Percentiles rank a stretch among this genome's conserved stretches.
Conservation (phyloP, 2,113 vertebrate genomes). For the Esox niger region DNA sequence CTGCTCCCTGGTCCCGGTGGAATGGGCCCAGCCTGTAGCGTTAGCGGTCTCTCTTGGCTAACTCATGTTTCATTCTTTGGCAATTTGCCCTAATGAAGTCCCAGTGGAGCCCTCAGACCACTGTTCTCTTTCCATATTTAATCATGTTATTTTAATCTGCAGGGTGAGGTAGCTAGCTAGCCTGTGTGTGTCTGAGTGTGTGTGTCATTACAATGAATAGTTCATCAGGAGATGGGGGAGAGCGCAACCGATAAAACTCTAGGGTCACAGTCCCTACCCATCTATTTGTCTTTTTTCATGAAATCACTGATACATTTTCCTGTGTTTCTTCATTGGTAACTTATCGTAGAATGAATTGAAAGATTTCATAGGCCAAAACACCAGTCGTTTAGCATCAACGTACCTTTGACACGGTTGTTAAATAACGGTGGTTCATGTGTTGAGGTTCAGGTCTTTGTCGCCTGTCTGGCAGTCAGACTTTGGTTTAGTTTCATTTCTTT, state of each 20-base stretch:
- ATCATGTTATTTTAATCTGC: conserved; percentile 91
- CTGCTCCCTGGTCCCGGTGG: conserved; percentile 77
- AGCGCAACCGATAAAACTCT: not conserved
- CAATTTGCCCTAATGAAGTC: conserved; percentile 99
- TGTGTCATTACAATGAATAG: not conserved
- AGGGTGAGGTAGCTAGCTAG: conserved; percentile 73
- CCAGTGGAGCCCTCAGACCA: conserved; percentile 90
- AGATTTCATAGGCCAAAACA: too few species aligned
- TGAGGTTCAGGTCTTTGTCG: too few species aligned
- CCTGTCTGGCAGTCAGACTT: too few species aligned
- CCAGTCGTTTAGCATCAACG: too few species aligned
- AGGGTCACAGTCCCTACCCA: not conserved
- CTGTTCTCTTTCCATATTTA: conserved; percentile 93
- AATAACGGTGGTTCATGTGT: not conserved
- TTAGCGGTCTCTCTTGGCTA: conserved; percentile 85
- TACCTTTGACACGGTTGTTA: too few species aligned
- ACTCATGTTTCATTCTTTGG: conserved; percentile 99
- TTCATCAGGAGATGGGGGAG: not conserved
- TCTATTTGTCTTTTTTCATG: not conserved
- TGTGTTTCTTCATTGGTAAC: not conserved
- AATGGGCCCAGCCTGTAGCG: conserved; percentile 75
- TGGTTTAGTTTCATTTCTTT: too few species aligned
- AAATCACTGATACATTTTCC: not conserved
- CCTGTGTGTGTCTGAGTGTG: not conserved
- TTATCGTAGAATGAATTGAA: too few species aligned